Base-by-base conservation (phyloP, 2,797 vertebrate species). In the Propithecus perrieri region DNA sequence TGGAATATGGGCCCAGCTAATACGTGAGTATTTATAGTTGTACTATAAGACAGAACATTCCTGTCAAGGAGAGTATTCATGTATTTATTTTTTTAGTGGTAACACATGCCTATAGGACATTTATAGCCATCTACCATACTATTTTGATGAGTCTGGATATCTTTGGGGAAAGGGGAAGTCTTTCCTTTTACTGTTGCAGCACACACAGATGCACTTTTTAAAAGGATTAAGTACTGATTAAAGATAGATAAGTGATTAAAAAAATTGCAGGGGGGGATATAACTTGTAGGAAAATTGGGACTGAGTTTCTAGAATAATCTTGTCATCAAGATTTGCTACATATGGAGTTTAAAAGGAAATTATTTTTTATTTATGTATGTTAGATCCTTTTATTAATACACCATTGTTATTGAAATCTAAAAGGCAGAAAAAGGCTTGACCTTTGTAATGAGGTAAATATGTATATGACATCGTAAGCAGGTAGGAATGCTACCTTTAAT, bases 401-500 rank as follows among this genome's bases (percentile, higher is more conserved):
- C 18, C 65, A 75, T 14, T 65, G 63, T 53, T 41, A 69, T 4
- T 76, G 15, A 95, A 57, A 85, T 74, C 48, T 81, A 92, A 90
- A 94, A 43, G 53, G n/a, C 33, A 55, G 35, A 75, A 61, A 74
- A 79, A 43, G 53, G 7, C 74, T 74, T 61, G 38, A 63, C 28
- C 43, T 41, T 24, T 28, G 67, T 85, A 75, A 86, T 92, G 55
- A 84, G 38, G 84, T 90, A 94, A 85, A 79, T 41, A 53, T 12
- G 4, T 46, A 75, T 85, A 38, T 69, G 41, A 22, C 48, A 48
- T 71, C 53, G 11, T 57, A 59, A 84, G 18, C 84, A 93, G 38
- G 24, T 26, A 93, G 78, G 96, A 91, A 88, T 76, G 30, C 22
- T 74, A 94, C 74, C 74, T 97, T 83, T 89, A 53, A 83, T 65